Base-by-base conservation (phyloP, 2,113 vertebrate genomes). In the Budorcas taxicolor region DNA sequence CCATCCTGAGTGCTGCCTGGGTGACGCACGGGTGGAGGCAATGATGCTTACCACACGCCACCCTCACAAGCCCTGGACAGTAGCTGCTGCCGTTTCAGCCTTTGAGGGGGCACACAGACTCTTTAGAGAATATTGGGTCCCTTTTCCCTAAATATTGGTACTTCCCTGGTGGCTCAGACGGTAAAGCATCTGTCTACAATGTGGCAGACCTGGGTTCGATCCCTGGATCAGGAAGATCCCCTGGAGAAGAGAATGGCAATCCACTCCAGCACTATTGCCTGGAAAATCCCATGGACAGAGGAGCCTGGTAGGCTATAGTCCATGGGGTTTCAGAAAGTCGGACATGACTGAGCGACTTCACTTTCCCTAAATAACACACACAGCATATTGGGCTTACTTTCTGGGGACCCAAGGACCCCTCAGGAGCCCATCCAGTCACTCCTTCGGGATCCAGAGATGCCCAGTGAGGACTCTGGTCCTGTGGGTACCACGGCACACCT, bases 1-100 rank as follows among this genome's bases (percentile, higher is more conserved):
- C 40, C 62, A 19, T 3, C 27, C 57, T 0, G 8, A 67, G 17
- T 2, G 21, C 13, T 29, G 3, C 74, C 25, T 31, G 3, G 27
- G 21, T 11, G 81, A 53, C n/a, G 5, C 31, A 6, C 25, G 31
- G 4, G n/a, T 4, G 3, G 5, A 31, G 17, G 31, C 0, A 0
- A 2, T 0, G 40, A 58, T 0, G 2, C 21, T 19, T 12, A 6
- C 2, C 5, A 14, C 3, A 6, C 0, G 13, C 58, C 53, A 29
- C 21, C 12, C 16, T 50, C 52, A 4, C 10, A 6, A 5, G 64
- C 13, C 93, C 52, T 3, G 23, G 6, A 21, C 14, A 4, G 6
- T 1, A 0, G 3, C 25, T 50, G n/a, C 76, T 12, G 52, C 2
- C 0, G 1, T 2, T 58, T 25, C 57, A n/a, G 25, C 43, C 55